These are phyloP conservation scores for Phataginus tetradactyla DNA, from an alignment of 2,797 vertebrate species.

Conservation along the genomic window DNA sequence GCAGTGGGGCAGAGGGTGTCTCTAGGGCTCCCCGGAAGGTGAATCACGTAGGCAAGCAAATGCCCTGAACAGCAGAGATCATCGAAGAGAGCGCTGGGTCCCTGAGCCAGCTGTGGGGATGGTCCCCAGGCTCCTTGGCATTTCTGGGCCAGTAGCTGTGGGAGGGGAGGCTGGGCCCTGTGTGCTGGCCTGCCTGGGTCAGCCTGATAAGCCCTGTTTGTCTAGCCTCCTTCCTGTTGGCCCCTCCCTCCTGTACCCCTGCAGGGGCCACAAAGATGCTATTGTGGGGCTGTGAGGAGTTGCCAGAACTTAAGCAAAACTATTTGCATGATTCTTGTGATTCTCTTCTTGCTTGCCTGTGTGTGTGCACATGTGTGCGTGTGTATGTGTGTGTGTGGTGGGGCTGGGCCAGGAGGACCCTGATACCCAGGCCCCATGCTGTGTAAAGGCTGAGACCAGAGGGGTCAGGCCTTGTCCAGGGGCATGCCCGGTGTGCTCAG, in stretches of 20 bases:
- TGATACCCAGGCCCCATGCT: neutral
- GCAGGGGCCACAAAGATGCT: neutral
- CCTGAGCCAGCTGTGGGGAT: neutral
- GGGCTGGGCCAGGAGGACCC: neutral
- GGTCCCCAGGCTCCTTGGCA: neutral
- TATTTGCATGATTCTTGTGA: slow-evolving; percentile 54
- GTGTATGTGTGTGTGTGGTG: neutral
- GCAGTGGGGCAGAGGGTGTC: neutral
- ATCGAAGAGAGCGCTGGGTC: neutral
- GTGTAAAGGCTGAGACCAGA: neutral
- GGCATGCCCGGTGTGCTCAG: neutral
- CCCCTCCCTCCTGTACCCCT: neutral
- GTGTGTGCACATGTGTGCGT: neutral
- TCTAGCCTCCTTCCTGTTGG: neutral
- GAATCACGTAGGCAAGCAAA: neutral
- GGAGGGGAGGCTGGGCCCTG: neutral
- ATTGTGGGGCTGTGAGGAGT: neutral
- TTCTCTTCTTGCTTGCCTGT: neutral
- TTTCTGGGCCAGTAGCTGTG: neutral
- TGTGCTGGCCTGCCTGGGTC: neutral
- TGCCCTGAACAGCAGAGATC: neutral
- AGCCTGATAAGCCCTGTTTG: slow-evolving; percentile 55
- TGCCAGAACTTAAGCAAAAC: slow-evolving; percentile 45
- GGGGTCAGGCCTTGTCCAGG: neutral
- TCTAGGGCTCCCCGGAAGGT: neutral